Evolutionary conservation across 2,113 vertebrate species (phyloP), one percentile per base, ranked within the genome.

Genomic region (Hyla sarda): DNA sequence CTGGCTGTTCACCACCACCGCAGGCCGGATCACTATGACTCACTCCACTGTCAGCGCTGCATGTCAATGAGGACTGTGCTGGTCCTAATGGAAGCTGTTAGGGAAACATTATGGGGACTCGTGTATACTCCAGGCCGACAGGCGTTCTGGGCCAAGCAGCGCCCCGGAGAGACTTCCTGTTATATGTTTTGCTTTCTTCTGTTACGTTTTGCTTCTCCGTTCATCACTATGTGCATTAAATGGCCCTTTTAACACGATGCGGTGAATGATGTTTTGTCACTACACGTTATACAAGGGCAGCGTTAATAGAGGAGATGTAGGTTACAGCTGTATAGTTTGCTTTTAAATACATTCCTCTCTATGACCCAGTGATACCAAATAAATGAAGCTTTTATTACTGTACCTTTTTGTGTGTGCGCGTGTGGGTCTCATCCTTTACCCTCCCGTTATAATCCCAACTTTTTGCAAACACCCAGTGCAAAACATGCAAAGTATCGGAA

Each of bases 1-100:
- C 82, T 0, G 50, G 25, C 71, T 83, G 82, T 83, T 47, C 78
- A 14, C 34, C 54, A 9, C 21, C 7, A 8, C 19, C 56, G 16
- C 30, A 13, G 52, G 54, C 76, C 41, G 32, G 21, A 32, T 5
- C 8, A 45, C 34, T 41, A 60, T 62, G n/a, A 81, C n/a, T 81
- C 8, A 21, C 5, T 19, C 56, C 37, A n/a, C 23, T 81, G 78
- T 81, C 78, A 47, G 56, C 50, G n/a, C 78, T 65, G 78, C 56
- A 25, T 62, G 58, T 28, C 56, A 81, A 81, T 81, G 58, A 62
- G 56, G 23, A 34, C 34, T 19, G 13, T 21, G n/a, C 1, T 34
- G 14, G 12, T n/a, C 30, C 25, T 34, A 28, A 13, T 62, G 37
- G 67, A 65, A 62, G 37, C 56, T 25, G 56, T 41, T 8, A 1